Base-by-base conservation (phyloP, 2,113 vertebrate genomes). In the Butorides virescens region DNA sequence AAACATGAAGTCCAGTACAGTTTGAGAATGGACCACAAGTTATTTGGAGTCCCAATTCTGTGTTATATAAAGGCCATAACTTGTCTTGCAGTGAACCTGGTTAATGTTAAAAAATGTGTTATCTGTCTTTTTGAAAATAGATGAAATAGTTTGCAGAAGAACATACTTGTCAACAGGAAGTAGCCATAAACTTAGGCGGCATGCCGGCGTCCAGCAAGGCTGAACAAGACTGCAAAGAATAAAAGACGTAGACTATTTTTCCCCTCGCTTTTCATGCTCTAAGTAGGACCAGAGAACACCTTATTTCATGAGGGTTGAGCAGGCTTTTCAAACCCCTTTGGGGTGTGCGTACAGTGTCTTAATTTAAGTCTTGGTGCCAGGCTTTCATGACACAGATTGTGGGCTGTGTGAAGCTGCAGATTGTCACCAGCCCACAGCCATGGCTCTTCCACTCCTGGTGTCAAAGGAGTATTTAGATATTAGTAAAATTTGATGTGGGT, bases 201-300 rank as follows among this genome's bases (percentile, higher is more conserved):
- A 6, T 66, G 37, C 30, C 87, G 63, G 55, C 18, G 0, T 88
- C 0, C 0, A 77, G 73, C 52, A 39, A 0, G 6, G 49, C 73
- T 72, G 77, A 88, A 36, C 52, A 59, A 39, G 81, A 56, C 77
- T 71, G 34, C 39, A 56, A 47, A 75, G 52, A 75, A 47, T 59
- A 73, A 75, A 90, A 90, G 72, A 27, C 32, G 15, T 44, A 85
- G 74, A 88, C 44, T 14, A 32, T 82, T 49, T 74, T 76, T 79
- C 42, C 49, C 32, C 55, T 90, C 0, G 0, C 46, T 68, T 88
- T 85, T 82, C 67, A 68, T 72, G 42, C 75, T 77, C 18, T 82
- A 49, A 87, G 56, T 55, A 85, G 44, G 70, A 71, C 56, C 86
- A 84, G 63, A 86, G 42, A 77, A 73, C 37, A 55, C n/a, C 50